These are phyloP conservation scores for Drosophila kuntzei DNA, from an alignment of 2,888 invertebrate genomes.

Conservation along the genomic window DNA sequence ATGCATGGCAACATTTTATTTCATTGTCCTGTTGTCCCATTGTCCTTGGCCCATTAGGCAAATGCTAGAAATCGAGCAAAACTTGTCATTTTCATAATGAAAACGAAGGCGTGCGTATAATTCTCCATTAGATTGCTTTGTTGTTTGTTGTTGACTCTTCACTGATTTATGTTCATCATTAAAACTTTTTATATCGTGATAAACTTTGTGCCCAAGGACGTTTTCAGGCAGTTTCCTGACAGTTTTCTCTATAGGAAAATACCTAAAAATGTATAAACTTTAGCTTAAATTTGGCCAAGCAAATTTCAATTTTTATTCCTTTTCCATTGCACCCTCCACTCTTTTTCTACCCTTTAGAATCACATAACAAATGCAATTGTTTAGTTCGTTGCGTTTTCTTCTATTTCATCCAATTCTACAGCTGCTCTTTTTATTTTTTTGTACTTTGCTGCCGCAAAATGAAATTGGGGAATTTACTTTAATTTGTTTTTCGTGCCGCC, in stretches of 20 bases:
- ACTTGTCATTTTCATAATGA: slow-evolving; percentile 55
- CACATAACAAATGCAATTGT: slow-evolving; percentile 61
- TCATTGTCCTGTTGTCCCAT: slow-evolving; percentile 6
- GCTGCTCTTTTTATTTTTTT: slow-evolving; percentile 41
- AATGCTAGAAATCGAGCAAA: slow-evolving; percentile 25
- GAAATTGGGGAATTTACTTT: slow-evolving; percentile 81
- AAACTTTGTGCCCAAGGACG: slow-evolving; percentile 52
- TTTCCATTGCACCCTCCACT: slow-evolving; percentile 4
- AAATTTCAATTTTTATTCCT: slow-evolving; percentile 8
- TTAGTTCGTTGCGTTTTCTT: slow-evolving; percentile 68
- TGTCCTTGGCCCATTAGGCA: slow-evolving; percentile 43
- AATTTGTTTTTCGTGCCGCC: slow-evolving; percentile 80
- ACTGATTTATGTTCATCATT: slow-evolving; percentile 59
- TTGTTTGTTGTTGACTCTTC: slow-evolving; percentile 35
- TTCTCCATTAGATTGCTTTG: slow-evolving; percentile 53
- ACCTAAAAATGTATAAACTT: slow-evolving; percentile 9
- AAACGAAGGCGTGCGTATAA: slow-evolving; percentile 60
- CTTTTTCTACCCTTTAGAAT: slow-evolving; percentile 5
- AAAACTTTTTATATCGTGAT: slow-evolving; percentile 57
- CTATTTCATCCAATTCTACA: slow-evolving; percentile 60
- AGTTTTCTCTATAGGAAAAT: slow-evolving; percentile 17
- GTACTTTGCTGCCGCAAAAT: slow-evolving; percentile 74
- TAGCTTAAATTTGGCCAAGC: slow-evolving; percentile 15
- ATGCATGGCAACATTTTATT: slow-evolving; percentile 45
- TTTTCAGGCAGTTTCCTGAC: slow-evolving; percentile 29